phyloP scores from a whole-genome alignment of 2,797 vertebrate species.

The Coluber constrictor region DNA sequence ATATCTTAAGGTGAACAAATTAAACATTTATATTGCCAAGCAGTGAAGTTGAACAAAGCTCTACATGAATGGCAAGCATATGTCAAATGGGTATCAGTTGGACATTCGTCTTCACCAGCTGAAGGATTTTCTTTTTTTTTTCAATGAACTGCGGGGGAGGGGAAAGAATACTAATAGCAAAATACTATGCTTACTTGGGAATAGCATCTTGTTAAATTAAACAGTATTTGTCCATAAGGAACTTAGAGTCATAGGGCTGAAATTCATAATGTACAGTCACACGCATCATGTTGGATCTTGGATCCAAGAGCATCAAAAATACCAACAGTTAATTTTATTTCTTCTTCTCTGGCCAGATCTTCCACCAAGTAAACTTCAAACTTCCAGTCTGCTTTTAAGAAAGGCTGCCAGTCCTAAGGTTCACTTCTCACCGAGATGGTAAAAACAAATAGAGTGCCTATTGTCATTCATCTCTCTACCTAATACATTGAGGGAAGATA shows the following conservation, averaged over 20 bases:
- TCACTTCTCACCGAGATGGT: background rate
- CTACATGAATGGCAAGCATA: background rate
- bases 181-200: background rate
- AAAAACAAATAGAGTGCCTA: background rate
- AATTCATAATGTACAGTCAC: background rate
- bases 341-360: background rate
- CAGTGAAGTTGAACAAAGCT: background rate
- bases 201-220: background rate
- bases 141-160: background rate
- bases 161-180: background rate
- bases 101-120: background rate
- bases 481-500: background rate
- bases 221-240: background rate
- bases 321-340: background rate
- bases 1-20: slow-evolving; percentile 18
- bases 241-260: background rate
- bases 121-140: background rate
- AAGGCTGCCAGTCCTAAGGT: no score
- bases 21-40: slow-evolving; percentile 7
- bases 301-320: background rate
- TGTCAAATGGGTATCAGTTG: background rate
- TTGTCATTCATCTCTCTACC: background rate
- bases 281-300: background rate
- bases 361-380: background rate
- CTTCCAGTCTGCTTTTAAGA: background rate